Percentiles rank a stretch among this genome's conserved stretches.
phyloP scores from a whole-genome alignment of 1,140 invertebrate genomes.

The Paraescarpia echinospica region DNA sequence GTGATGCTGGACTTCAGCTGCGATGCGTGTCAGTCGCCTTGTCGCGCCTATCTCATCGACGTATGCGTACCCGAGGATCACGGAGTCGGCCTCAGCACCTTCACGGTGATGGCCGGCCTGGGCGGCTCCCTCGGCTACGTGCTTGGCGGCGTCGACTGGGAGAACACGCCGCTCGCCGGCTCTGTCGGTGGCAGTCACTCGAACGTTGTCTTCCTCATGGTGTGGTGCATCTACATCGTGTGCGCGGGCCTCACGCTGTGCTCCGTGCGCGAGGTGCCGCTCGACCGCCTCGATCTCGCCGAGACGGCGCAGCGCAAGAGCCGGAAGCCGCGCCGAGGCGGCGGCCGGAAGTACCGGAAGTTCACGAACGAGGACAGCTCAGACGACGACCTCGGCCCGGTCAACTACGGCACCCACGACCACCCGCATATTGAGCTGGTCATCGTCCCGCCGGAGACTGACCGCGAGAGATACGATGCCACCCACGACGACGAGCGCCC shows the following conservation, averaged over 20 bases:
- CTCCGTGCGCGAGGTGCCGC: constrained; percentile 74
- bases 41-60: constrained; percentile 88
- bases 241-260: constrained; percentile 80
- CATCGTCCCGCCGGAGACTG: neutral
- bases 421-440: neutral
- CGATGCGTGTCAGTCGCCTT: constrained; percentile 92
- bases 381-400: constrained; percentile 18
- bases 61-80: constrained; percentile 92
- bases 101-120: constrained; percentile 93
- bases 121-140: constrained; percentile 92
- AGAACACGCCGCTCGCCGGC: constrained; percentile 73
- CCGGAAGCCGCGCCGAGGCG: constrained; percentile 31
- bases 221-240: constrained; percentile 81
- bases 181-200: constrained; percentile 78
- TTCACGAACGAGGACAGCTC: constrained; percentile 48
- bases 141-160: constrained; percentile 92
- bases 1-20: constrained; percentile 93
- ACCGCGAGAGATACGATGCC: neutral
- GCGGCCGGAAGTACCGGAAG: constrained; percentile 47
- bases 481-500: neutral
- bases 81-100: constrained; percentile 86
- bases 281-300: constrained; percentile 37
- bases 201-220: constrained; percentile 83
- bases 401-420: neutral
- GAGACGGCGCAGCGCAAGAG: constrained; percentile 40